A percentile compares a stretch with the other conserved stretches of the same genome.
These are phyloP conservation scores for Eupithecia pulchellata DNA, from an alignment of 2,888 invertebrate genomes.

Conservation along the genomic window DNA sequence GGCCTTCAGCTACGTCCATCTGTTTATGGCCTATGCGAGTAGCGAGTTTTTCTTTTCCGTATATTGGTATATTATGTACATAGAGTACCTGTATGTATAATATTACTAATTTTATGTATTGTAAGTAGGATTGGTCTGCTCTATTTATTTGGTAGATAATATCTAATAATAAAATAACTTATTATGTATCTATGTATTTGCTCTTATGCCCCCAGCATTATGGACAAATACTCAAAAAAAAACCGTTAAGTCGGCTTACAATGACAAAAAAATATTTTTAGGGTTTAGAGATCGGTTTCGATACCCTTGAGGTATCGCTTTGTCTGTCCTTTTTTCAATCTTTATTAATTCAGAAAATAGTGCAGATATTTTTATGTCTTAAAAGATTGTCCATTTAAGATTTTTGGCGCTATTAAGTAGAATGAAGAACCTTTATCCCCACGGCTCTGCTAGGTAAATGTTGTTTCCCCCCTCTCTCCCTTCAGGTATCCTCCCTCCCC, in stretches of 20 bases:
- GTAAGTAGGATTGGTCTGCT: not conserved
- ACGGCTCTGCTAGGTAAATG: not conserved
- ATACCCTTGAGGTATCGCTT: too few species aligned
- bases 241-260: not conserved
- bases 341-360: too few species aligned
- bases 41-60: not conserved
- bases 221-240: not conserved
- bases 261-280: not conserved
- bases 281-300: too few species aligned
- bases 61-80: not conserved
- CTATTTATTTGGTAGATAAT: not conserved
- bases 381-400: not conserved
- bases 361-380: too few species aligned
- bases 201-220: too few species aligned
- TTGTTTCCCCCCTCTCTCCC: slow-evolving; percentile 43
- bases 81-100: not conserved
- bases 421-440: not conserved
- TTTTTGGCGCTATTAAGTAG: not conserved
- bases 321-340: too few species aligned
- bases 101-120: not conserved
- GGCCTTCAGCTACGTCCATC: slow-evolving; percentile 6
- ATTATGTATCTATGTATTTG: too few species aligned
- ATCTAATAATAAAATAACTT: too few species aligned
- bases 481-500: slow-evolving; percentile 59
- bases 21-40: not conserved